Evolutionary conservation across 2,797 vertebrate species (phyloP).

Genomic region (Loris lydekkerianus): DNA sequence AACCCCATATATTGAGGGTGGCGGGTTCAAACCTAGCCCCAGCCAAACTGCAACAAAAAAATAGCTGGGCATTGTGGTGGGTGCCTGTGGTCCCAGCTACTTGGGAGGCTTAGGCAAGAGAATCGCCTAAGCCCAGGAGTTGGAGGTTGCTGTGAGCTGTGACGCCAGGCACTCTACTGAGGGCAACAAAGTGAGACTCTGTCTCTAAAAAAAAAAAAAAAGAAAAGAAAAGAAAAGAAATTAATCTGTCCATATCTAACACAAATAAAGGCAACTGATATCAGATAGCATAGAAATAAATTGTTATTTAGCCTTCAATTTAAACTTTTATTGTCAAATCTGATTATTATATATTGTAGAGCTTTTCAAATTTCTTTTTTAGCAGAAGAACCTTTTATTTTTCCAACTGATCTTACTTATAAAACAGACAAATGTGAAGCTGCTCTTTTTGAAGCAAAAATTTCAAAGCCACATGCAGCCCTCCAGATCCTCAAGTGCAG

Average conservation of each 20-base stretch:
- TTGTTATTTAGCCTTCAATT: constrained; percentile 33
- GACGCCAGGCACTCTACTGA: too few relatives aligned
- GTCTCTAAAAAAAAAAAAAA: too few relatives aligned
- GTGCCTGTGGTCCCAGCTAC: too few relatives aligned
- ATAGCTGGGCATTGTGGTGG: too few relatives aligned
- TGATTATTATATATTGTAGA: not conserved
- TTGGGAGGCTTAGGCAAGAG: too few relatives aligned
- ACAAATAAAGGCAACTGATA: constrained; percentile 41
- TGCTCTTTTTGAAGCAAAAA: constrained; percentile 56
- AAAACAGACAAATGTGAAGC: not conserved
- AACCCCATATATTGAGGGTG: too few relatives aligned
- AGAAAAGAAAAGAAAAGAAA: not conserved
- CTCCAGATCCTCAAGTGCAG: too few relatives aligned
- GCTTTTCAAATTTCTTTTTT: constrained; percentile 58
- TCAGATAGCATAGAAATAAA: constrained; percentile 16
- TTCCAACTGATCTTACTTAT: constrained; percentile 43
- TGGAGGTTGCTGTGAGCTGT: too few relatives aligned
- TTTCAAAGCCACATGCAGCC: not conserved
- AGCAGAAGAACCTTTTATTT: not conserved
- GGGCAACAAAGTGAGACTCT: too few relatives aligned
- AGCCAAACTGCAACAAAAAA: too few relatives aligned
- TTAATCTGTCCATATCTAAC: not conserved
- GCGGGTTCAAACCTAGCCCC: too few relatives aligned
- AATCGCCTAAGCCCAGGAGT: too few relatives aligned
- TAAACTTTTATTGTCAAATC: constrained; percentile 40